Evolutionary conservation across 1,140 invertebrate genomes (phyloP).

Genomic region (Lordiphosa clarofinis): DNA sequence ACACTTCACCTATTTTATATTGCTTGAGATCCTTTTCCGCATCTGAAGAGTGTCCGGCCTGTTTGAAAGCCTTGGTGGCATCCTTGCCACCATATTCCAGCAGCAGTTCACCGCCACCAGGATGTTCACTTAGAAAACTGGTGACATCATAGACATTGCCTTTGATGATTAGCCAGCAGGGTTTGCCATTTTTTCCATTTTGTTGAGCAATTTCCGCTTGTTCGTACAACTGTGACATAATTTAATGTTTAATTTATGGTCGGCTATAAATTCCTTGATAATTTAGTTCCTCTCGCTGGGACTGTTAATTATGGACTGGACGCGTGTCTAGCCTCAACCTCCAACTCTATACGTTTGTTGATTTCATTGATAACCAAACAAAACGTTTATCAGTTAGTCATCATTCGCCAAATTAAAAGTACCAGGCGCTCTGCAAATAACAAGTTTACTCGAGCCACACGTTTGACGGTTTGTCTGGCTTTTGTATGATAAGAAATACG

Average conservation of each 20-base stretch:
- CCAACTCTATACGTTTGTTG: neutral
- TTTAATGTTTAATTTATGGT: neutral
- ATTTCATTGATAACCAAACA: constrained; percentile 2
- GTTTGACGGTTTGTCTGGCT: constrained; percentile 28
- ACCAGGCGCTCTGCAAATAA: neutral
- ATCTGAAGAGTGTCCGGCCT: constrained; percentile 84
- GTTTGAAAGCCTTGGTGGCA: constrained; percentile 83
- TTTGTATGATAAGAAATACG: constrained; percentile 57
- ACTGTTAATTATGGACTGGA: constrained; percentile 4
- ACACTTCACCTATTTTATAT: constrained; percentile 83
- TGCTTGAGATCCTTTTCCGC: constrained; percentile 82
- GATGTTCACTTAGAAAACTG: constrained; percentile 83
- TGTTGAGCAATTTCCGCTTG: constrained; percentile 81
- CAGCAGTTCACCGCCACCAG: constrained; percentile 83
- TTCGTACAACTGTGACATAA: constrained; percentile 79
- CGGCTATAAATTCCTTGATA: constrained; percentile 1
- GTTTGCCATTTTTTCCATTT: constrained; percentile 81
- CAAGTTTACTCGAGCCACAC: neutral
- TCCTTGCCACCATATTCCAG: constrained; percentile 84
- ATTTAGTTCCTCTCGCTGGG: constrained; percentile 11
- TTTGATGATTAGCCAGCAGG: constrained; percentile 84
- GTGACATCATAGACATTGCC: constrained; percentile 85
- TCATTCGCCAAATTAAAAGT: neutral
- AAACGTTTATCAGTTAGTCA: constrained; percentile 16
- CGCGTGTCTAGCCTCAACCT: constrained; percentile 2